Percentiles rank a stretch among this genome's conserved stretches.
Evolutionary conservation across 2,113 vertebrate species (phyloP).

Genomic region (Brachypodius melanocephalos): DNA sequence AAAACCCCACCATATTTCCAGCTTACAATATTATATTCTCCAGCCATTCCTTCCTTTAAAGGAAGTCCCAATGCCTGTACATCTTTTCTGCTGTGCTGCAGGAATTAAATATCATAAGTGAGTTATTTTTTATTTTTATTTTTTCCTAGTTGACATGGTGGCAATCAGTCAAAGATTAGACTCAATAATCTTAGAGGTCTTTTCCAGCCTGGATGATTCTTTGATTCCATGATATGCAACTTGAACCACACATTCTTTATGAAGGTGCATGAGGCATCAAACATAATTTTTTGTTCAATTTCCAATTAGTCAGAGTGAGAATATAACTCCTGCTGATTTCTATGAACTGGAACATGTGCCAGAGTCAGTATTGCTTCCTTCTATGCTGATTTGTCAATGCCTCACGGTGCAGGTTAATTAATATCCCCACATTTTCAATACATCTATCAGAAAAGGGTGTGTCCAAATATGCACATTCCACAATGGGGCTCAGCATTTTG

Average conservation of each 20-base stretch:
- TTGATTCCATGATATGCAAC: no score
- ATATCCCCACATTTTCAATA: neutral
- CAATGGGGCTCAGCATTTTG: fast-evolving
- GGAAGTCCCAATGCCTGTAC: neutral
- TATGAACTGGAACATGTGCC: neutral
- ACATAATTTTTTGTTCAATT: neutral
- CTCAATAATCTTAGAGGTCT: neutral
- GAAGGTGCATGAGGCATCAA: neutral
- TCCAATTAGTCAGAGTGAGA: neutral
- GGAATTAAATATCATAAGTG: neutral
- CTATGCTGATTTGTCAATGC: neutral
- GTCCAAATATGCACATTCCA: neutral
- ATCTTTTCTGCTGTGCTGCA: neutral
- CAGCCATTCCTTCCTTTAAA: neutral
- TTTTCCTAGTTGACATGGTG: neutral
- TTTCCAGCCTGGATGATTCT: neutral
- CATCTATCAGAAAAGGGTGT: neutral
- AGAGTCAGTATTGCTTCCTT: neutral
- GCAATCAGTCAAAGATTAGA: neutral
- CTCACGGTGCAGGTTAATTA: neutral
- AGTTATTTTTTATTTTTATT: neutral
- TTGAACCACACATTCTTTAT: neutral
- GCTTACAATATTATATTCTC: neutral
- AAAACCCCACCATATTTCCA: neutral
- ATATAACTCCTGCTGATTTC: neutral